Percentiles rank a stretch among this genome's conserved stretches.
Evolutionary conservation across 1,140 invertebrate genomes (phyloP).

Genomic region (Drosophila burlai): DNA sequence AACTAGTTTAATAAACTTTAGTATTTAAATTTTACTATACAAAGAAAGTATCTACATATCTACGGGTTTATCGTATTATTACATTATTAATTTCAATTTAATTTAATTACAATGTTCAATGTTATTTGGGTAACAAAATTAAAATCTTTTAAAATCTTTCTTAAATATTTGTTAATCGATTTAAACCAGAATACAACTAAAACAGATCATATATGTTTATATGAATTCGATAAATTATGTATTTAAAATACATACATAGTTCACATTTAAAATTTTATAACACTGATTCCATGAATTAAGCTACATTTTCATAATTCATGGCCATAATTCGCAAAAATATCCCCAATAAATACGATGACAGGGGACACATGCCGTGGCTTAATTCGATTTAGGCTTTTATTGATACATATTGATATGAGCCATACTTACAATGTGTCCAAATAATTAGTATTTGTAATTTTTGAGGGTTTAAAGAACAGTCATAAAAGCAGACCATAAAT

Average conservation of each 20-base stretch:
- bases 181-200: no score
- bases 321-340: not conserved
- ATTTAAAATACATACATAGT: not conserved
- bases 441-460: slow-evolving; percentile 5
- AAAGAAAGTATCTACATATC: not conserved
- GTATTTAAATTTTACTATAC: not conserved
- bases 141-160: no score
- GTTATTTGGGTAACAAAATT: not conserved
- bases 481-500: not conserved
- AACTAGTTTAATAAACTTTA: not conserved
- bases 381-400: not conserved
- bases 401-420: slow-evolving; percentile 1
- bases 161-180: no score
- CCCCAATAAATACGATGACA: not conserved
- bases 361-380: not conserved
- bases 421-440: not conserved
- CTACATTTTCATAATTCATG: not conserved
- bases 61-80: not conserved
- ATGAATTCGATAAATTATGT: not conserved
- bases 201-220: not conserved
- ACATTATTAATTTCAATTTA: not conserved
- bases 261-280: not conserved
- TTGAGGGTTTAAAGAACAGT: not conserved
- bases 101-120: no score
- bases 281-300: not conserved